Evolutionary conservation across 1,140 invertebrate genomes (phyloP).

Genomic region (Drosophila littoralis): DNA sequence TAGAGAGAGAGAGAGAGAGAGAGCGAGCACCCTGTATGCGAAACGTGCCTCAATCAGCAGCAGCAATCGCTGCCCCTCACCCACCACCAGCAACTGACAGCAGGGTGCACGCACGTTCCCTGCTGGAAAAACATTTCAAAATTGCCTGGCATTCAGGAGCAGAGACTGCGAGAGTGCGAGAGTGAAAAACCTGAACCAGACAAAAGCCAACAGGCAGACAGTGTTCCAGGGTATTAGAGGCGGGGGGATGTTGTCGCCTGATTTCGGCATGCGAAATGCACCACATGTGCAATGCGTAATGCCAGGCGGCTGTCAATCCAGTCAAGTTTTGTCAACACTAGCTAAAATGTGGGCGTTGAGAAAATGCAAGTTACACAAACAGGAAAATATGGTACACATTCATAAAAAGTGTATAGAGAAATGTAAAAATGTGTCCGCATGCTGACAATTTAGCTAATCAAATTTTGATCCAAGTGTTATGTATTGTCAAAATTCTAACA

Average conservation of each 20-base stretch:
- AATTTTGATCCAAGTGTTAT: no score
- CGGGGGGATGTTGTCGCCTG: conserved; percentile 26
- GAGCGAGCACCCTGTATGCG: conserved; percentile 43
- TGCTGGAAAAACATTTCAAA: conserved; percentile 35
- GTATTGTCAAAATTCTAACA: no score
- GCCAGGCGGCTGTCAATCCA: conserved; percentile 33
- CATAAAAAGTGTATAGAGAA: background rate
- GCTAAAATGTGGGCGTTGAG: conserved; percentile 26
- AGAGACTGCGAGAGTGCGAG: conserved; percentile 25
- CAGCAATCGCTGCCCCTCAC: conserved; percentile 4
- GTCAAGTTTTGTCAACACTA: conserved; percentile 36
- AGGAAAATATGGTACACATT: background rate
- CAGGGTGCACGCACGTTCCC: conserved; percentile 62
- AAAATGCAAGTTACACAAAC: conserved; percentile 22
- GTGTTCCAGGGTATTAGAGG: conserved; percentile 5
- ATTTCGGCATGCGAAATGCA: conserved; percentile 66
- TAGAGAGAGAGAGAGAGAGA: background rate
- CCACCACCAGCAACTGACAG: conserved; percentile 50
- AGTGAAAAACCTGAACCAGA: conserved; percentile 62
- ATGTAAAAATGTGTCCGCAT: no score
- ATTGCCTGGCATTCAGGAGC: conserved; percentile 12
- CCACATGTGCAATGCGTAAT: conserved; percentile 61
- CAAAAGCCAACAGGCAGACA: conserved; percentile 47
- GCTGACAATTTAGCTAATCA: no score
- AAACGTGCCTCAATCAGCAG: conserved; percentile 45